Evolutionary conservation across 2,797 vertebrate genomes (phyloP), one percentile per base, ranked within the genome.

Genomic region (Oryzias sinensis): DNA sequence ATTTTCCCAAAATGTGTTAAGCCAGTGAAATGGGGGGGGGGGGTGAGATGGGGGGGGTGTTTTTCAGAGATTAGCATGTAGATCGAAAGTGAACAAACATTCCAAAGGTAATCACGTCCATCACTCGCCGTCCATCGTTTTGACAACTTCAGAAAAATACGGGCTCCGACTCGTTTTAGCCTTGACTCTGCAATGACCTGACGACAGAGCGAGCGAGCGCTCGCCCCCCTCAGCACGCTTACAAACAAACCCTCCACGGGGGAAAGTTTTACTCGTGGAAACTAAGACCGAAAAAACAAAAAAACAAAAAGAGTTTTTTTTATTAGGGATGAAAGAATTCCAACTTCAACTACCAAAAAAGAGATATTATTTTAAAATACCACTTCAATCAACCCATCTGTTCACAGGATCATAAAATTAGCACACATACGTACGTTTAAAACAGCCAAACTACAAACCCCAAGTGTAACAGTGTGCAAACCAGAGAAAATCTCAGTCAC

Each of bases 51-150:
- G 8, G 29, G 9, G 41, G 22, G n/a, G 7, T 65, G 63, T 56
- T 74, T 72, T 79, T 77, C 27, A 53, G 59, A 62, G 74, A 72
- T 84, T 72, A 81, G 49, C 47, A 62, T 68, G 54, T 51, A 73
- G 61, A 79, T 74, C 57, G 52, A 64, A 85, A 81, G 77, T 76
- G 77, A 70, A 75, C 71, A 82, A 84, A 89, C 84, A 89, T 89
- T 87, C 82, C 81, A 81, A 53, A 62, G 63, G 65, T 84, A 78
- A 88, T 84, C 70, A 72, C 56, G 42, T 83, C 81, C 69, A 79
- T 89, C 77, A 84, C 47, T 68, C 17, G 11, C 53, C 61, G 67
- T 65, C 47, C 49, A 52, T 43, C 59, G 68, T 66, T 81, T 75
- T 56, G 67, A 76, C 68, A 81, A 76, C 70, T 78, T 82, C 76